phyloP scores from a whole-genome alignment of 2,113 vertebrate genomes.

The Tychaedon coryphoeus region DNA sequence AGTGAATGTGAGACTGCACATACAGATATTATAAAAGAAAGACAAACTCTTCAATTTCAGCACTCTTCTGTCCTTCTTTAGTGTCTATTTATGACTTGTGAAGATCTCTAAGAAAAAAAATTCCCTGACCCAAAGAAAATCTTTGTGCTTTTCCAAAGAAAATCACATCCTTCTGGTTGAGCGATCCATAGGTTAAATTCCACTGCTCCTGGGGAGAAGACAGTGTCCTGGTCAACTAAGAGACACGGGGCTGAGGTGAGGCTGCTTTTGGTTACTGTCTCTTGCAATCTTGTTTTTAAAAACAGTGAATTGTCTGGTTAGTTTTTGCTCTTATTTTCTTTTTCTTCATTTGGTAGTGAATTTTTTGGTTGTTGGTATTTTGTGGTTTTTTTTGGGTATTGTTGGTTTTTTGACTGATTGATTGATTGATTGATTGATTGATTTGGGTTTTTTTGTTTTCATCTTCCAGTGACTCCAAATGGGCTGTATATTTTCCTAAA shows the following conservation, averaged over 20 bases:
- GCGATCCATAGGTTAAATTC: neutral
- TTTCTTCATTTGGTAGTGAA: neutral
- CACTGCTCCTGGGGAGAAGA: neutral
- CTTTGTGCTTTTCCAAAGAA: neutral
- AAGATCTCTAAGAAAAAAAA: neutral
- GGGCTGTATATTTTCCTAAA: neutral
- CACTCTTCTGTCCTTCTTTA: neutral
- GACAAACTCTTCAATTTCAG: neutral
- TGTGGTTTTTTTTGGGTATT: neutral
- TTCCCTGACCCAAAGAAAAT: neutral
- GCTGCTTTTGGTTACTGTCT: neutral
- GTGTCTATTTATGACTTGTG: neutral
- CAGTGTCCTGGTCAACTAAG: neutral
- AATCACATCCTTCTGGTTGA: neutral
- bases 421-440: neutral
- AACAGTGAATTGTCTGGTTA: neutral
- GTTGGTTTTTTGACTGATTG: neutral
- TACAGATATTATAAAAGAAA: neutral
- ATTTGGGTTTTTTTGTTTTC: neutral
- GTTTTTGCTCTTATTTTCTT: neutral
- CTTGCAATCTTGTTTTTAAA: neutral
- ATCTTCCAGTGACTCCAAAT: neutral
- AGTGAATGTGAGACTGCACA: neutral
- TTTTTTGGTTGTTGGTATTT: neutral
- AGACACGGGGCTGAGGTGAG: neutral